Evolutionary conservation across 2,113 vertebrate species (phyloP), one percentile per base, ranked within the genome.

Genomic region (Pelecanoides urinatrix): DNA sequence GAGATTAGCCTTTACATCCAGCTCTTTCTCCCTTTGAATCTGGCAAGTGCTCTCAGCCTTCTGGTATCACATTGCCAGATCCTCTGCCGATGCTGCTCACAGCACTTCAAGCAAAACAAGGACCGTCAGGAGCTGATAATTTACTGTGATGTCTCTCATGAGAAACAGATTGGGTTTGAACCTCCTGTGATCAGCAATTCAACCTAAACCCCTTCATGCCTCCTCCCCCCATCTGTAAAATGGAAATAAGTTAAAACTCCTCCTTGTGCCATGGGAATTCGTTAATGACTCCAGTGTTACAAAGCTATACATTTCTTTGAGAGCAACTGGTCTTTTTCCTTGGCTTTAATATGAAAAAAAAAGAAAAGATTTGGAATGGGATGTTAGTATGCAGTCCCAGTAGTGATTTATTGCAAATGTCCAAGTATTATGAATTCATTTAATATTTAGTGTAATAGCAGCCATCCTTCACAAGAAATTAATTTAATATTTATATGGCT

Each of bases 361-460:
- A 49, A 30, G 4, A 55, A 45, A 74, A 66, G 18, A 53, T 82
- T 70, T 19, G 61, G 77, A 95, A 95, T 29, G 40, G 25, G 62
- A 78, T 63, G 80, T 85, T 79, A 84, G 74, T 16, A 94, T 68
- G 73, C 83, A 89, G 74, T 82, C 68, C 49, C 84, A 77, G 78
- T 23, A 90, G 62, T 73, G 88, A 96, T 95, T 94, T 88, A 96
- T 88, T 91, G 67, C 71, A 75, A 81, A 90, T 59, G 77, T 90
- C 88, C 65, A 86, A 83, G 91, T 78, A 94, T 95, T 88, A 96
- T 93, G 76, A 88, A 96, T 86, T 75, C 61, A 95, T 93, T 88
- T 95, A 94, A 96, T 93, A 94, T 88, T 94, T 52, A 85, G 91
- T 77, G 53, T 80, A 88, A 95, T 91, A 95, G 94, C 68, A 88